Base-by-base conservation (phyloP, 2,888 invertebrate species). In the Nycteola revayana region DNA sequence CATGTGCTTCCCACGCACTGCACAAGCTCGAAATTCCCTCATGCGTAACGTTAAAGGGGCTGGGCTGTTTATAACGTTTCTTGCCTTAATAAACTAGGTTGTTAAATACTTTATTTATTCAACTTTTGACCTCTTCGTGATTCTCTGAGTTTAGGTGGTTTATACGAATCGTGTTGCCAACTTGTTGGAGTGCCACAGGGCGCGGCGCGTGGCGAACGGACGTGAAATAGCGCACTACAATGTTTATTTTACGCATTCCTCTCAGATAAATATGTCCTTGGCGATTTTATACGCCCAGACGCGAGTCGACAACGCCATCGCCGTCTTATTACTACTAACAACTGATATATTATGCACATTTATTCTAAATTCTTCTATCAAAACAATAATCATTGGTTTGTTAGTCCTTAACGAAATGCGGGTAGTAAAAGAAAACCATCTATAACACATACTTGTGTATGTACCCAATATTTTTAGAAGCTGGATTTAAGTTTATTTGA, bases 231-330 rank as follows among this genome's bases (percentile, higher is more conserved):
- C 66, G 71, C 72, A 69, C 66, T 76, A 75, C 72, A 78, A 65
- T 87, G 84, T 87, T 87, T 86, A 84, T 81, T 74, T 66, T 75
- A 70, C 79, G 71, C 83, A 86, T 86, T 75, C 84, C 84, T 60
- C 67, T 69, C 77, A 79, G 83, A 86, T 86, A 85, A 81, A 84
- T 78, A 76, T 84, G 85, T 85, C 87, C 88, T 85, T 86, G 86
- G 77, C 63, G 60, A 73, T 80, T 82, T 77, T 79, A 74, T 77
- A 71, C 70, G 49, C 51, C 53, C 63, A 71, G 68, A 73, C 70
- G 71, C 66, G 58, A 63, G 65, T 61, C 67, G 60, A 56, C 49
- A 54, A 53, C 61, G 53, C 45, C 34, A 50, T 42, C 54, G 55
- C 14, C 14, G 14, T 5, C n/a, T n/a, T n/a, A 14, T 14, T 14